phyloP scores from a whole-genome alignment of 2,888 invertebrate species.

The Dolichomitus sp. region DNA sequence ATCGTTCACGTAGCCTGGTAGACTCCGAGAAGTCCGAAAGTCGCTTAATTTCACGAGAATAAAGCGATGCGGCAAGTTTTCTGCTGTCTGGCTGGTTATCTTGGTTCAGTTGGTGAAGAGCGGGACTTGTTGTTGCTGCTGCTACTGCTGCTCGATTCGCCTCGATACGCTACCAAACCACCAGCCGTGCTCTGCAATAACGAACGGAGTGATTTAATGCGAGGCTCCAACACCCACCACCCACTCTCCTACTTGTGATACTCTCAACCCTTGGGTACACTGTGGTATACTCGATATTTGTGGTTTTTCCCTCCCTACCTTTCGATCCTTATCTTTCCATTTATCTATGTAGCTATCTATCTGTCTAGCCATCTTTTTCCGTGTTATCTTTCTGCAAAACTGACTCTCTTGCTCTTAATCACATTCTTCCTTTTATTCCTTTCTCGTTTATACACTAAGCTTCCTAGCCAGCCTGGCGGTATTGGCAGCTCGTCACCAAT shows the following conservation, averaged over 20 bases:
- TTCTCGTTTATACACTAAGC: constrained; percentile 59
- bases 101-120: constrained; percentile 50
- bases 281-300: constrained; percentile 43
- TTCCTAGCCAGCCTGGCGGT: constrained; percentile 11
- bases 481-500: constrained; percentile 51
- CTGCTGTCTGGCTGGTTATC: constrained; percentile 22
- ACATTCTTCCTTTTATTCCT: constrained; percentile 49
- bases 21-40: constrained; percentile 33
- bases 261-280: not conserved
- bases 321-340: constrained; percentile 21
- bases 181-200: constrained; percentile 60
- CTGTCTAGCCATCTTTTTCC: constrained; percentile 19
- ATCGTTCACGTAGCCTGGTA: constrained; percentile 12
- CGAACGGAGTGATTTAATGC: constrained; percentile 66
- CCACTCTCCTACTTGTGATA: constrained; percentile 38
- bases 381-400: not conserved
- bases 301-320: constrained; percentile 29
- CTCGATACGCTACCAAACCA: constrained; percentile 44
- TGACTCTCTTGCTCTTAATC: constrained; percentile 26
- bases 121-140: constrained; percentile 5
- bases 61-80: constrained; percentile 46
- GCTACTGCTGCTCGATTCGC: constrained; percentile 47
- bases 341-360: constrained; percentile 25
- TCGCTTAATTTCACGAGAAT: constrained; percentile 60
- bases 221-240: constrained; percentile 57